Evolutionary conservation across 37 sponge, comb jelly and placozoan genomes (phyloP), one percentile per base, ranked within the genome.

Genomic region (Agelas oroides): DNA sequence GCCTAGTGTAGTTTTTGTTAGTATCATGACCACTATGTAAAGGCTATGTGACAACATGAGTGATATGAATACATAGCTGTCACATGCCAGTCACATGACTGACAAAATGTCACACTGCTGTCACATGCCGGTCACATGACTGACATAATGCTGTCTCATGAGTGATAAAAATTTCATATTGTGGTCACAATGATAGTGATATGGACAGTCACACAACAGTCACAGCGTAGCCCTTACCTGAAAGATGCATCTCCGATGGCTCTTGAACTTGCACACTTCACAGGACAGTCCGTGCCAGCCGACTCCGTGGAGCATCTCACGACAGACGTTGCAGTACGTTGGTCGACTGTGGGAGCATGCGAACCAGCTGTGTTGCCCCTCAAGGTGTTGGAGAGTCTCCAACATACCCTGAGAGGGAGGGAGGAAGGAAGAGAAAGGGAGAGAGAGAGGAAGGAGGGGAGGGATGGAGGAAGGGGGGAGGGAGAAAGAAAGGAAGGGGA

Each of bases 221-320:
- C n/a, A n/a, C n/a, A n/a, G n/a, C n/a, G n/a, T n/a, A n/a, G n/a
- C n/a, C n/a, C n/a, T n/a, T n/a, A n/a, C n/a, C n/a, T 70, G 33
- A 59, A 37, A 75, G 17, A 93, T 96, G 77, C 98, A 98, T 1
- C 81, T 39, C 32, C 87, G 78, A 64, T 98, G 98, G 46, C 85
- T 84, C 90, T 94, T 98, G 66, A 92, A 79, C 82, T 94, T 88
- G 81, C 98, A 98, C 65, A 96, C 94, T 84, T 97, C 98, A 75
- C 98, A 97, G 39, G 96, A 88, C 55, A 97, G 94, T 16, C 96
- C 89, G n/a, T 78, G 80, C 74, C 86, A 91, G 35, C 87, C 77
- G 53, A 92, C 80, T 0, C 96, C 94, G 56, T 78, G 88, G 13
- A 97, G 76, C 0, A 57, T 64, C 68, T 96, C 98, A 1, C 92